Base-by-base conservation (phyloP, 1,140 invertebrate genomes). In the Leptoteleia sp. region DNA sequence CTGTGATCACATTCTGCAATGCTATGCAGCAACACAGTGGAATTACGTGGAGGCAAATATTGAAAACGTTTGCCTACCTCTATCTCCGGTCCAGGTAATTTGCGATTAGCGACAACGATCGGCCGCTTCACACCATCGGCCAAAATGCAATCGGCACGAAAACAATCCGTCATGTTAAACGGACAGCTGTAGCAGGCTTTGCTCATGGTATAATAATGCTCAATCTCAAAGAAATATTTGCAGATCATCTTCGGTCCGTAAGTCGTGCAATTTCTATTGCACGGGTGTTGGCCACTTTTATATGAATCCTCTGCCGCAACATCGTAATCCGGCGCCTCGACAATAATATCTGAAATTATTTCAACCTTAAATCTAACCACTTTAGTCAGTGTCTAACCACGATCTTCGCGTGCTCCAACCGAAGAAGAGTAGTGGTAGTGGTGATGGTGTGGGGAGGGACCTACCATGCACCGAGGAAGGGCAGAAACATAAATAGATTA, bases 101-200 rank as follows among this genome's bases (percentile, higher is more conserved):
- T 93, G 50, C 96, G 92, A 89, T 98, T 97, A 3, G 97, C 92
- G 0, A 95, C 93, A 1, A 94, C 91, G 11, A 98, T 86, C 0
- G 93, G 89, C 71, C 96, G 90, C 16, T 91, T 90, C 4, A 94
- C 89, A 0, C 96, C 96, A 86, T 98, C 95, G 3, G 92, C 95
- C 3, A 94, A 90, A 48, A 97, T 91, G 82, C 96, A 98, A 80
- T 97, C 93, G 0, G 91, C 91, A 29, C 93, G 88, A 35, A 89
- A 90, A 82, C 96, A 98, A 83, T 98, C 95, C 0, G 92, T 92
- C 0, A 88, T 76, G 81, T 95, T 95, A 25, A 87, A 91, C 0
- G 96, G 95, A 84, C 96, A 98, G 78, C 94, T 89, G 80, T 92
- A 96, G 82, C 96, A 98, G 0, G 96, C 96, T 85, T 96, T 96